Conservation (phyloP, 2,797 vertebrate species). For the Bovichtus diacanthus region DNA sequence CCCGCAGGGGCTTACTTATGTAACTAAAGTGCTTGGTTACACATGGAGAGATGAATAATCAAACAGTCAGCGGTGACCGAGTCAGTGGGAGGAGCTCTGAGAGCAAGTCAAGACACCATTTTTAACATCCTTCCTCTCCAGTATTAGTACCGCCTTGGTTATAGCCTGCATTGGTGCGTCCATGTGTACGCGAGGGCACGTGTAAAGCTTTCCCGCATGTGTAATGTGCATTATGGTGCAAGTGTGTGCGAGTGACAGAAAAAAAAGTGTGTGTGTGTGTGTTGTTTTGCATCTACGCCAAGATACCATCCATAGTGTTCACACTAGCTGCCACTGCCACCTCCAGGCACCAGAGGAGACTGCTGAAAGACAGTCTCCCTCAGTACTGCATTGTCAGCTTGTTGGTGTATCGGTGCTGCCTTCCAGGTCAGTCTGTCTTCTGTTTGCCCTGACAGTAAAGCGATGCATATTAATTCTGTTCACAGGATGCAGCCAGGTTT, state of each 20-base stretch:
- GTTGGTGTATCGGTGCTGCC: conserved; percentile 41
- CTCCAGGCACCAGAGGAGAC: conserved; percentile 56
- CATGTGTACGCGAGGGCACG: conserved; percentile 15
- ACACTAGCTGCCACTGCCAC: conserved; percentile 48
- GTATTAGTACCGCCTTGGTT: conserved; percentile 5
- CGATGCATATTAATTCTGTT: conserved; percentile 24
- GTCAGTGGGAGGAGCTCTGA: conserved; percentile 61
- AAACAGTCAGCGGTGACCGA: conserved; percentile 64
- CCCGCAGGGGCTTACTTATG: conserved; percentile 73
- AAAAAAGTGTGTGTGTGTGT: too few species aligned
- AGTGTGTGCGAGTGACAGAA: neutral
- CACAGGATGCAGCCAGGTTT: neutral
- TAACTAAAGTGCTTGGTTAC: conserved; percentile 75
- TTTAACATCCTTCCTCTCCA: conserved; percentile 23
- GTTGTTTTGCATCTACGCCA: neutral
- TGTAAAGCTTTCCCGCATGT: conserved; percentile 25
- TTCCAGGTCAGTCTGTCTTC: conserved; percentile 44
- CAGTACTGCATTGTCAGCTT: conserved; percentile 48
- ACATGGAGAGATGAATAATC: conserved; percentile 78
- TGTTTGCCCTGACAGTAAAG: conserved; percentile 25
- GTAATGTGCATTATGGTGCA: conserved; percentile 11
- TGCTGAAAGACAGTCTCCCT: conserved; percentile 39
- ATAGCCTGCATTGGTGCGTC: conserved; percentile 13
- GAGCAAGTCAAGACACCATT: conserved; percentile 18
- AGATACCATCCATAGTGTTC: neutral